Conservation (phyloP, 2,113 vertebrate species). For the Otis tarda region DNA sequence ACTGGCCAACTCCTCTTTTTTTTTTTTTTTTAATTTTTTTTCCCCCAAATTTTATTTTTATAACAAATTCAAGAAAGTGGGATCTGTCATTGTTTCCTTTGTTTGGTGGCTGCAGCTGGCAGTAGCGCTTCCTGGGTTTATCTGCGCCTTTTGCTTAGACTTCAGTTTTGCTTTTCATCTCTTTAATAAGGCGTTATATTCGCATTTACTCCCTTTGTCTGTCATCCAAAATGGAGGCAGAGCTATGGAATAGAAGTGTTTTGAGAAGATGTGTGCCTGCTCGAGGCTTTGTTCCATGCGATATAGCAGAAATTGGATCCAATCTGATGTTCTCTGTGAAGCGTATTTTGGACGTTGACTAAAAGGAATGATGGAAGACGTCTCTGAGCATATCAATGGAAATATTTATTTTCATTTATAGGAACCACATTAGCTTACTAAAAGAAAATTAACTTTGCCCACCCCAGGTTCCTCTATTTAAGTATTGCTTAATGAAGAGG, state of each 20-base stretch:
- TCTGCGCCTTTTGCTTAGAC: not conserved
- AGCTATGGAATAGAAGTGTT: slow-evolving; percentile 20
- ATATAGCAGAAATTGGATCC: not conserved
- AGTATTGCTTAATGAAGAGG: not conserved
- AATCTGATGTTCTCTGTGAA: not conserved
- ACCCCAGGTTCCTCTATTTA: not conserved
- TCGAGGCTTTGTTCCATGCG: slow-evolving; percentile 15
- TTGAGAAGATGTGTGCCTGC: slow-evolving; percentile 8
- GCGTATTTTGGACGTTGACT: not conserved
- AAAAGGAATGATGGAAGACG: slow-evolving; percentile 18
- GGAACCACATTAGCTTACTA: not conserved
- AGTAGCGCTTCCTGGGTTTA: slow-evolving; percentile 46
- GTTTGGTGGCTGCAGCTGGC: slow-evolving; percentile 5
- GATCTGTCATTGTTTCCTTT: slow-evolving; percentile 32
- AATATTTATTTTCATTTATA: not conserved
- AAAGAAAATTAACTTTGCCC: not conserved
- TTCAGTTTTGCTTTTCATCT: not conserved
- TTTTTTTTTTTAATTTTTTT: no score
- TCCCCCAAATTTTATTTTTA: not conserved
- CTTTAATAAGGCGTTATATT: not conserved
- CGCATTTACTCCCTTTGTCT: slow-evolving; percentile 34
- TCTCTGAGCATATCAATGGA: not conserved
- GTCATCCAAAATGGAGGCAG: slow-evolving; percentile 64
- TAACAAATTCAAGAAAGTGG: not conserved
- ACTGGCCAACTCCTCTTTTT: not conserved